phyloP scores from a whole-genome alignment of 2,113 vertebrate genomes.

The Mystacornis crossleyi region DNA sequence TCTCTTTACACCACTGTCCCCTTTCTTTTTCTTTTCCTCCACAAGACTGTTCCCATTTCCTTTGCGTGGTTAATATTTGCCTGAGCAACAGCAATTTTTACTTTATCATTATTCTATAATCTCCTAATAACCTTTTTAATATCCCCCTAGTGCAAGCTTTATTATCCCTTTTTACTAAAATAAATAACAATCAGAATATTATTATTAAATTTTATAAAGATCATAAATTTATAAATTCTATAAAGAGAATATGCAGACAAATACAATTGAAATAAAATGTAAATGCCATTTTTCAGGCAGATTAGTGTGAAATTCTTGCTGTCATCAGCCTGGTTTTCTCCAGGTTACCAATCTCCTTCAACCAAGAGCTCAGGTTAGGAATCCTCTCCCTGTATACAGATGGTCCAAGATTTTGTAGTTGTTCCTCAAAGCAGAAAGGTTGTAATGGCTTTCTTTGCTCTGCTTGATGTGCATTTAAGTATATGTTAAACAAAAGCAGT shows the following conservation, averaged over 20 bases:
- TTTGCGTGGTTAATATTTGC: neutral
- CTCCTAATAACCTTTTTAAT: constrained; percentile 31
- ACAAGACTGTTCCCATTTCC: neutral
- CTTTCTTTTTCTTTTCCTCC: neutral
- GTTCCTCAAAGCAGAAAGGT: neutral
- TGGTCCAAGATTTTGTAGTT: neutral
- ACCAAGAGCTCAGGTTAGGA: neutral
- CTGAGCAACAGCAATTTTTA: neutral
- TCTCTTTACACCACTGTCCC: neutral
- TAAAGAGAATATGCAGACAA: neutral
- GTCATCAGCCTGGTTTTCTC: neutral
- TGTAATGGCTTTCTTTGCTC: neutral
- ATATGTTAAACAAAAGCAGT: neutral
- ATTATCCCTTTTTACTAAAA: neutral
- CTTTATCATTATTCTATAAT: constrained; percentile 1
- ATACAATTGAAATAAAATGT: neutral
- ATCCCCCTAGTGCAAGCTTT: neutral
- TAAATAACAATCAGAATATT: neutral
- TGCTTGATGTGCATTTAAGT: neutral
- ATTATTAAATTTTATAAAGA: neutral
- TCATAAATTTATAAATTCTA: neutral
- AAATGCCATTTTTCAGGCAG: neutral
- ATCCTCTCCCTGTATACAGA: neutral
- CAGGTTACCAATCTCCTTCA: neutral
- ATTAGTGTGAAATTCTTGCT: neutral